Conservation (phyloP, 2,888 invertebrate genomes). For the Caenorhabditis sinica region DNA sequence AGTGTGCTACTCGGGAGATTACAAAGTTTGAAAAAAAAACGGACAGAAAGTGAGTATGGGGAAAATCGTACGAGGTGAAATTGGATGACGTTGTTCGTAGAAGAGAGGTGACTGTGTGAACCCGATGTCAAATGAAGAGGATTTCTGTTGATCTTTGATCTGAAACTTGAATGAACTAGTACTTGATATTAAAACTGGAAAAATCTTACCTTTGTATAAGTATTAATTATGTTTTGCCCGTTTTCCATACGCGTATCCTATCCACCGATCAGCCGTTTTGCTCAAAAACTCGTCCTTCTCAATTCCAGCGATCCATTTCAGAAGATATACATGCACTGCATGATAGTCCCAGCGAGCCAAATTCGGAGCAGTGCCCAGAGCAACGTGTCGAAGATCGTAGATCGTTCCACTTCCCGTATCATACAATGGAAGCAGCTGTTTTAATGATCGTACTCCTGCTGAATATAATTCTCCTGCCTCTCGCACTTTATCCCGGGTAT, state of each 20-base stretch:
- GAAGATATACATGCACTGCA: slow-evolving; percentile 96
- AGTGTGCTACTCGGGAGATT: slow-evolving; percentile 13
- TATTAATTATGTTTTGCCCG: slow-evolving; percentile 78
- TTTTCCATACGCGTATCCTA: slow-evolving; percentile 80
- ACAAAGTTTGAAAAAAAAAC: slow-evolving; percentile 10
- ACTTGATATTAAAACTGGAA: background rate
- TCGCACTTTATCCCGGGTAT: background rate
- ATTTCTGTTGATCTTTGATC: slow-evolving; percentile 36
- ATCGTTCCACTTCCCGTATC: slow-evolving; percentile 97
- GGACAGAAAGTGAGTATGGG: slow-evolving; percentile 24
- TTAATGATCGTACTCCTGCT: slow-evolving; percentile 88
- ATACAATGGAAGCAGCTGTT: slow-evolving; percentile 91
- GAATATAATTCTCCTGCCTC: slow-evolving; percentile 70
- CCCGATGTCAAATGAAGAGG: slow-evolving; percentile 28
- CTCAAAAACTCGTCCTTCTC: slow-evolving; percentile 88
- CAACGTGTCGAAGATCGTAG: slow-evolving; percentile 96
- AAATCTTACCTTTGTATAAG: background rate
- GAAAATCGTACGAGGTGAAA: background rate
- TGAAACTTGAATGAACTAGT: slow-evolving; percentile 4
- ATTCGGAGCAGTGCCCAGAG: slow-evolving; percentile 90
- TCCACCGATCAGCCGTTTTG: slow-evolving; percentile 80
- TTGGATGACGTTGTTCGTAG: background rate
- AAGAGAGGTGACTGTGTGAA: slow-evolving; percentile 19
- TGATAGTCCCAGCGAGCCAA: slow-evolving; percentile 98
- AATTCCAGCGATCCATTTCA: slow-evolving; percentile 90